These are phyloP conservation scores for Bicyclus anynana DNA, from an alignment of 1,140 invertebrate species.

Conservation along the genomic window DNA sequence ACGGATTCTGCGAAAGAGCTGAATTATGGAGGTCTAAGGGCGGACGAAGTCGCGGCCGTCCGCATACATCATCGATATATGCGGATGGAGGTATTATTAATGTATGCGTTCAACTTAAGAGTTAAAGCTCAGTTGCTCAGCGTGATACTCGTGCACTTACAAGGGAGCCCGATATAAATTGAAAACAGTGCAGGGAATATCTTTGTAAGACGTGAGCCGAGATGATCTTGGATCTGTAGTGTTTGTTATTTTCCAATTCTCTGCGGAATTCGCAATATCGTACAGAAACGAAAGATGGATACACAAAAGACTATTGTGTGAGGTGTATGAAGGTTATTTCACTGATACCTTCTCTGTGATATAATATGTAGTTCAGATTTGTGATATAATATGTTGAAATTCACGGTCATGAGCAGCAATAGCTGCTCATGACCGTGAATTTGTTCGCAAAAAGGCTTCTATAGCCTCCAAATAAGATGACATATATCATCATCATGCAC, in stretches of 20 bases:
- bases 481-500: too few relatives aligned
- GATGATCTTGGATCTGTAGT: constrained; percentile 7
- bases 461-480: too few relatives aligned
- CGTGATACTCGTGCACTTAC: constrained; percentile 1
- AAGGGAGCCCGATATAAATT: constrained; percentile 4
- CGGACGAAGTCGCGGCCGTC: too few relatives aligned
- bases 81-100: too few relatives aligned
- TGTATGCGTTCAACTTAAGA: neutral
- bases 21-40: too few relatives aligned
- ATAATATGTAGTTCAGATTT: neutral
- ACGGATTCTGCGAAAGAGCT: too few relatives aligned
- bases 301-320: neutral
- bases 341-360: neutral
- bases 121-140: neutral
- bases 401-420: too few relatives aligned
- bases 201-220: constrained; percentile 1
- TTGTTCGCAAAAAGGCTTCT: too few relatives aligned
- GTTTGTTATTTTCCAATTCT: constrained; percentile 9
- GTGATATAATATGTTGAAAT: too few relatives aligned
- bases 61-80: too few relatives aligned
- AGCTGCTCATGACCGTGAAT: too few relatives aligned
- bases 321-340: neutral
- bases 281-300: neutral
- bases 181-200: constrained; percentile 8
- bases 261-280: constrained; percentile 1